Conservation (phyloP, 2,888 invertebrate species). For the Plutella xylostella region DNA sequence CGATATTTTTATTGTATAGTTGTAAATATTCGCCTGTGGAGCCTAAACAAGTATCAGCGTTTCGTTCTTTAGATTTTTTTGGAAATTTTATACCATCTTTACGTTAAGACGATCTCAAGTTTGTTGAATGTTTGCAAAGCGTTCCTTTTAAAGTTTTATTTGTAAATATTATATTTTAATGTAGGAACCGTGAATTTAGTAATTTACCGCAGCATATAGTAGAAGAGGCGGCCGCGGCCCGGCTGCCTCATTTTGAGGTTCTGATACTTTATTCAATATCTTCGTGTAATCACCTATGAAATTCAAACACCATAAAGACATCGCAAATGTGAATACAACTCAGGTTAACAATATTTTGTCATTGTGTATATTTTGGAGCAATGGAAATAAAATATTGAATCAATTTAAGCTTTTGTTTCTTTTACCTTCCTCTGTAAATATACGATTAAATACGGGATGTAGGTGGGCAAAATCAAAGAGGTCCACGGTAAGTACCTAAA, state of each 20-base stretch:
- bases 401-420: slow-evolving; percentile 27
- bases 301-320: slow-evolving; percentile 59
- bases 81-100: slow-evolving; percentile 64
- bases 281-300: slow-evolving; percentile 63
- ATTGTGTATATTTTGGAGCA: slow-evolving; percentile 69
- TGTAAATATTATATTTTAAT: slow-evolving; percentile 61
- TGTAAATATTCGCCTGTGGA: slow-evolving; percentile 56
- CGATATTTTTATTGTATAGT: slow-evolving; percentile 46
- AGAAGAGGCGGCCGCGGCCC: background rate
- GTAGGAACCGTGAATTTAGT: slow-evolving; percentile 65
- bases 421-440: background rate
- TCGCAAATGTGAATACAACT: slow-evolving; percentile 49
- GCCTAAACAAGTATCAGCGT: slow-evolving; percentile 40
- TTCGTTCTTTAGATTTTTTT: slow-evolving; percentile 56
- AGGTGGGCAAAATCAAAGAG: too few species aligned
- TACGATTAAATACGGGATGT: too few species aligned
- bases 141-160: slow-evolving; percentile 70
- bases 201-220: slow-evolving; percentile 42
- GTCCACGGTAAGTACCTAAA: too few species aligned
- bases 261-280: slow-evolving; percentile 51
- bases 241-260: too few species aligned
- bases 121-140: slow-evolving; percentile 70
- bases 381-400: slow-evolving; percentile 67
- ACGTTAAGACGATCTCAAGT: slow-evolving; percentile 70
- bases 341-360: slow-evolving; percentile 57